Evolutionary conservation across 2,888 invertebrate species (phyloP).

Genomic region (Acanthosepion pharaonis): DNA sequence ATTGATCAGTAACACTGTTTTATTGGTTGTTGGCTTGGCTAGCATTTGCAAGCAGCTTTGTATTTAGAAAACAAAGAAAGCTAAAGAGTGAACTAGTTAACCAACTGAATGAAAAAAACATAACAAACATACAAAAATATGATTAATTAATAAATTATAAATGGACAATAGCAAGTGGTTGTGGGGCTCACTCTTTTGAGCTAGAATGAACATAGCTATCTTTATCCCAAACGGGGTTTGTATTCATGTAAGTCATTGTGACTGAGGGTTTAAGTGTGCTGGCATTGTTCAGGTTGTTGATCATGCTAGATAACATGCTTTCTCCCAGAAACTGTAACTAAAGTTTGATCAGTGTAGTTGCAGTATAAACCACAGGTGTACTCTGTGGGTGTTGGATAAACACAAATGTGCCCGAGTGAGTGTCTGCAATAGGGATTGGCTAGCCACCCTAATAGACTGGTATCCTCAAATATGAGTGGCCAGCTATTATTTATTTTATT

Average conservation of each 20-base stretch:
- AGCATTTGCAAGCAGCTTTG: slow-evolving; percentile 1
- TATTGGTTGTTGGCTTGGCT: slow-evolving; percentile 7
- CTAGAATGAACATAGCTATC: neutral
- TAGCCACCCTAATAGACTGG: no score
- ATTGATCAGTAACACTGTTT: slow-evolving; percentile 33
- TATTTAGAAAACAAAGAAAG: neutral
- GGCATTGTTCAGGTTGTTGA: no score
- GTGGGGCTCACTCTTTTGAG: neutral
- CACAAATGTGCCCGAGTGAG: no score
- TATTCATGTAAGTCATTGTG: neutral
- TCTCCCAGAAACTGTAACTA: no score
- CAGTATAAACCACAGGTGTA: no score
- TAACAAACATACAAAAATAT: neutral
- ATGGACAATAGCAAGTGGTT: neutral
- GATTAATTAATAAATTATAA: slow-evolving; percentile 6
- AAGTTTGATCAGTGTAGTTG: no score
- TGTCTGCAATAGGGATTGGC: no score
- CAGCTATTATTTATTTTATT: neutral
- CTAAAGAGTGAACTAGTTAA: neutral
- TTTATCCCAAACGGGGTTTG: neutral
- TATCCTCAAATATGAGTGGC: no score
- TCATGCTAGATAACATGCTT: no score
- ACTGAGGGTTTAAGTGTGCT: no score
- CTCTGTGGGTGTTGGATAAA: no score
- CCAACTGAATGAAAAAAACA: neutral